A percentile compares a stretch with the other conserved stretches of the same genome.
These are phyloP conservation scores for Drepana arcuata DNA, from an alignment of 1,140 invertebrate genomes.

Conservation along the genomic window DNA sequence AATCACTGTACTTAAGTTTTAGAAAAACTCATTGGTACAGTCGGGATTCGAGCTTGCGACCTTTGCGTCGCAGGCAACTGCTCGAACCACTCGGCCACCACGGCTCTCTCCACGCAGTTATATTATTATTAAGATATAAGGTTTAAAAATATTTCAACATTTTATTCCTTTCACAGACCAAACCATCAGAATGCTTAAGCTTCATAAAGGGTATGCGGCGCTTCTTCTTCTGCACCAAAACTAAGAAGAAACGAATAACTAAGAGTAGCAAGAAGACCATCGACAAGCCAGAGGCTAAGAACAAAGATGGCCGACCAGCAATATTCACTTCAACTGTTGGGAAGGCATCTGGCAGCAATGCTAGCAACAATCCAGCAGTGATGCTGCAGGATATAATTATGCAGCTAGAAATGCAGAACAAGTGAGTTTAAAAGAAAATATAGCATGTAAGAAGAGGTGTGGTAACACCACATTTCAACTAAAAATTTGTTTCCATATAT, in stretches of 20 bases:
- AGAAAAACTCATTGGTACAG: too few relatives aligned
- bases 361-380: slow-evolving; percentile 42
- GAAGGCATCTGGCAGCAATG: slow-evolving; percentile 60
- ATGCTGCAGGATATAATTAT: slow-evolving; percentile 75
- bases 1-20: too few relatives aligned
- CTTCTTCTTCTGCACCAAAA: slow-evolving; percentile 62
- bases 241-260: slow-evolving; percentile 46
- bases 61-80: not conserved
- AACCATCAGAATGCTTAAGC: slow-evolving; percentile 43
- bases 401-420: slow-evolving; percentile 75
- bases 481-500: too few relatives aligned
- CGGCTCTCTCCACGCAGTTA: too few relatives aligned
- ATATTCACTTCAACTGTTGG: slow-evolving; percentile 67
- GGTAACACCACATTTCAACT: too few relatives aligned
- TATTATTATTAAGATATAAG: too few relatives aligned
- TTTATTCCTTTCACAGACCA: slow-evolving; percentile 27
- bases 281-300: not conserved
- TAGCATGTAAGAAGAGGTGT: too few relatives aligned
- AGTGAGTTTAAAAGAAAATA: too few relatives aligned
- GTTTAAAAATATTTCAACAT: too few relatives aligned
- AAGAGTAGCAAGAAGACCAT: not conserved
- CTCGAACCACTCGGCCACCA: not conserved
- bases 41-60: not conserved
- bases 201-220: slow-evolving; percentile 52
- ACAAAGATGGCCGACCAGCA: slow-evolving; percentile 10